These are phyloP conservation scores for Brachionus rubens DNA, from an alignment of 1,140 invertebrate genomes.

Conservation along the genomic window DNA sequence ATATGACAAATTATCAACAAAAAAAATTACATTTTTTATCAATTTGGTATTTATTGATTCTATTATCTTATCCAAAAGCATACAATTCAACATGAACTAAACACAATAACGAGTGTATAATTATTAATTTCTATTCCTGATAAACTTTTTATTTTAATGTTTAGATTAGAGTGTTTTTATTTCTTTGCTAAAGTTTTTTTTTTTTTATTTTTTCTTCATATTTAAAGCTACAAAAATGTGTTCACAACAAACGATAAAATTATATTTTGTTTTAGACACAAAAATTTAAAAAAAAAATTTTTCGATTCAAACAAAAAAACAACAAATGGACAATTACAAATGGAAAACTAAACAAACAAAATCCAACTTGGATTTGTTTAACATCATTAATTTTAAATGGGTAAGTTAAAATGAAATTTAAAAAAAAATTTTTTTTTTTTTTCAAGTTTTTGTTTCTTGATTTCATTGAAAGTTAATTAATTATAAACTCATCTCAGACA, in stretches of 20 bases:
- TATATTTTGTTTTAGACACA: not conserved
- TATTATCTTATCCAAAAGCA: conserved; percentile 42
- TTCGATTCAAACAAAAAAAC: not conserved
- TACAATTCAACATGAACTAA: conserved; percentile 34
- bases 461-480: not conserved
- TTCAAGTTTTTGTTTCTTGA: not conserved
- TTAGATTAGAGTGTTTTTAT: conserved; percentile 2
- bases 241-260: not conserved
- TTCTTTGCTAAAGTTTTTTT: not conserved
- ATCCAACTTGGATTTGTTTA: not conserved
- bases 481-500: not conserved
- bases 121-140: conserved; percentile 12
- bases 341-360: not conserved
- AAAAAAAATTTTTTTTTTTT: no score
- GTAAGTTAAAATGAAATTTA: conserved; percentile 30
- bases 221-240: not conserved
- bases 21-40: conserved; percentile 34
- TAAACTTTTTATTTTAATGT: conserved; percentile 28
- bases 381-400: not conserved
- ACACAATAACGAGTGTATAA: no score
- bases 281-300: not conserved
- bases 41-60: conserved; percentile 39
- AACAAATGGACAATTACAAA: not conserved
- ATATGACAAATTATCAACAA: no score
- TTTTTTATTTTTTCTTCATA: not conserved